Percentiles rank a stretch among this genome's conserved stretches.
Conservation (phyloP, 2,797 vertebrate species). For the Liparis tanakae region DNA sequence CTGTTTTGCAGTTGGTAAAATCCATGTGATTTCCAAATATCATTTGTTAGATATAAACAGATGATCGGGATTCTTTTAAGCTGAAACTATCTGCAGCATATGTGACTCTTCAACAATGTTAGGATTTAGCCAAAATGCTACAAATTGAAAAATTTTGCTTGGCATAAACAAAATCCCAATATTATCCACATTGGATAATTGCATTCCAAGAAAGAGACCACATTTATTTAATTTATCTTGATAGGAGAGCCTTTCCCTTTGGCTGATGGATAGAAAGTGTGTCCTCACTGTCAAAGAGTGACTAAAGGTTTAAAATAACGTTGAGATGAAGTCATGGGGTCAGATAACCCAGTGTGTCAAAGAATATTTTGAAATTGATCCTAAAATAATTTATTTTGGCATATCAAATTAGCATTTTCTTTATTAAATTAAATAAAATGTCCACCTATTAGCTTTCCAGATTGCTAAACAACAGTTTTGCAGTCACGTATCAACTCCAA, state of each 20-base stretch:
- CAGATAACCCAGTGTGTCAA: constrained; percentile 48
- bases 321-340: constrained; percentile 64
- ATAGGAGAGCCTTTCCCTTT: constrained; percentile 33
- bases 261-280: constrained; percentile 45
- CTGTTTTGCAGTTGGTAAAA: constrained; percentile 15
- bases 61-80: background rate
- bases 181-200: constrained; percentile 24
- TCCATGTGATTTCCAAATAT: background rate
- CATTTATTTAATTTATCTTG: constrained; percentile 49
- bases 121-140: background rate
- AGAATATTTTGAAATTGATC: constrained; percentile 61
- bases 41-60: background rate
- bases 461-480: constrained; percentile 60
- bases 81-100: constrained; percentile 1
- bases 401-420: constrained; percentile 40
- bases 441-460: constrained; percentile 54
- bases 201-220: constrained; percentile 19
- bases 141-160: background rate
- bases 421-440: constrained; percentile 59
- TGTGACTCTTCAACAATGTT: constrained; percentile 2
- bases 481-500: constrained; percentile 53
- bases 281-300: constrained; percentile 56
- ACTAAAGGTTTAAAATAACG: constrained; percentile 66
- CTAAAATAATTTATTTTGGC: constrained; percentile 56
- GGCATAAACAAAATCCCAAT: constrained; percentile 11